Conservation (phyloP, 2,113 vertebrate species). For the Festucalex cinctus region DNA sequence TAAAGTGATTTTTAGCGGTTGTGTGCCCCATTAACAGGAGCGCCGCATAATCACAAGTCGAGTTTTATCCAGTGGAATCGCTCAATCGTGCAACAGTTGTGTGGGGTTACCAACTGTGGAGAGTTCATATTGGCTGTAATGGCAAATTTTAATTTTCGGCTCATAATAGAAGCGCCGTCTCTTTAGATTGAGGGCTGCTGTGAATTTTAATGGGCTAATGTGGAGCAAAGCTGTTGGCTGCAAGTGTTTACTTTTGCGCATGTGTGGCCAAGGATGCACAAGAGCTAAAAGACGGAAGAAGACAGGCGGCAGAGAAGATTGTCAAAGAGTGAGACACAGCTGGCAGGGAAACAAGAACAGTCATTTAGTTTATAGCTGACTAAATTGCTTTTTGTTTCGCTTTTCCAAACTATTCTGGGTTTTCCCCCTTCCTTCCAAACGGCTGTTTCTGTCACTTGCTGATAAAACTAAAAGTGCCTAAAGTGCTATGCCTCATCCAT, state of each 20-base stretch:
- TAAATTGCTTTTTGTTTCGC: slow-evolving; percentile 17
- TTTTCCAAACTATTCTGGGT: slow-evolving; percentile 35
- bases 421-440: slow-evolving; percentile 29
- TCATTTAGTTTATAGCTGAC: slow-evolving; percentile 22
- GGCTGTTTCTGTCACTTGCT: slow-evolving; percentile 24
- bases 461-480: not conserved
- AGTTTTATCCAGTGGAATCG: slow-evolving; percentile 21
- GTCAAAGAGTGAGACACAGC: slow-evolving; percentile 20
- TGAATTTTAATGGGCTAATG: slow-evolving; percentile 44
- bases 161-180: slow-evolving; percentile 48
- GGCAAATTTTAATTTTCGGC: slow-evolving; percentile 47
- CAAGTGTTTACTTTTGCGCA: slow-evolving; percentile 19
- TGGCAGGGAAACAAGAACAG: slow-evolving; percentile 27
- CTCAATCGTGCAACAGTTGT: slow-evolving; percentile 15
- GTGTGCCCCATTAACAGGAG: slow-evolving; percentile 35
- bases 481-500: not conserved
- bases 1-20: slow-evolving; percentile 45
- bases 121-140: slow-evolving; percentile 48
- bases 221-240: slow-evolving; percentile 42
- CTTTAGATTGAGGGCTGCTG: slow-evolving; percentile 36
- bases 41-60: slow-evolving; percentile 42
- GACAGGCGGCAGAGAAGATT: slow-evolving; percentile 19
- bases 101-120: slow-evolving; percentile 33
- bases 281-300: slow-evolving; percentile 26
- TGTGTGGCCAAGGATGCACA: slow-evolving; percentile 24